phyloP scores from a whole-genome alignment of 2,797 vertebrate species.

The Thunnus albacares region DNA sequence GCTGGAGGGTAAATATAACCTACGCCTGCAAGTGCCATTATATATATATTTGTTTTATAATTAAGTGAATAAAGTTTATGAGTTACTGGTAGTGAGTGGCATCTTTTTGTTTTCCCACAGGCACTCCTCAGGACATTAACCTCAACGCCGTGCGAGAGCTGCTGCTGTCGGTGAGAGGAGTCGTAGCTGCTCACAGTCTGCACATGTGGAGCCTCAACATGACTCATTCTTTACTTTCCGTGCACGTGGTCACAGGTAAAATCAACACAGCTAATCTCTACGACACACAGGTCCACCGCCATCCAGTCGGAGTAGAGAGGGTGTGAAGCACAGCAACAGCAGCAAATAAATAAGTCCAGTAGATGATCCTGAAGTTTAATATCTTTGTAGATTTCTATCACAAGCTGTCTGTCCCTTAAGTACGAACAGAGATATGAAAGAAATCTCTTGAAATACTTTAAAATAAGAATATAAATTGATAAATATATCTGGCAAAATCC shows the following conservation, averaged over 20 bases:
- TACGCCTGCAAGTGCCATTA: accelerated
- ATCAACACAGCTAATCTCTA: background rate
- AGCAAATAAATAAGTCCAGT: background rate
- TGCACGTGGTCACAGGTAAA: constrained; percentile 88
- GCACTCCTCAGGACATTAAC: constrained; percentile 79
- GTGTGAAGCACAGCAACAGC: background rate
- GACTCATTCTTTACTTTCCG: constrained; percentile 84
- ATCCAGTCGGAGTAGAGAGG: background rate
- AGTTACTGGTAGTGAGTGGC: accelerated
- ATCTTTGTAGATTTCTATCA: background rate
- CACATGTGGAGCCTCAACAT: constrained; percentile 91
- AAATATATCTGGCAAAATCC: too few relatives aligned
- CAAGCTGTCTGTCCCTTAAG: background rate
- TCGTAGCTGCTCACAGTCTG: constrained; percentile 85
- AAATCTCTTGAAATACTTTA: background rate
- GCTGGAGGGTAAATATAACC: constrained; percentile 90
- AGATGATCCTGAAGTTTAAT: background rate
- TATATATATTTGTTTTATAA: background rate
- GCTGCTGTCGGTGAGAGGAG: constrained; percentile 86
- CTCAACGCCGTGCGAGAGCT: constrained; percentile 80
- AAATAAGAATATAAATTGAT: background rate
- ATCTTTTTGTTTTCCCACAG: constrained; percentile 68
- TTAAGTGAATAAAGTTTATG: background rate
- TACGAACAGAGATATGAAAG: background rate
- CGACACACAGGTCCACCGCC: background rate